Evolutionary conservation across 2,797 vertebrate genomes (phyloP), one percentile per base, ranked within the genome.

Genomic region (Australoheros facetus): DNA sequence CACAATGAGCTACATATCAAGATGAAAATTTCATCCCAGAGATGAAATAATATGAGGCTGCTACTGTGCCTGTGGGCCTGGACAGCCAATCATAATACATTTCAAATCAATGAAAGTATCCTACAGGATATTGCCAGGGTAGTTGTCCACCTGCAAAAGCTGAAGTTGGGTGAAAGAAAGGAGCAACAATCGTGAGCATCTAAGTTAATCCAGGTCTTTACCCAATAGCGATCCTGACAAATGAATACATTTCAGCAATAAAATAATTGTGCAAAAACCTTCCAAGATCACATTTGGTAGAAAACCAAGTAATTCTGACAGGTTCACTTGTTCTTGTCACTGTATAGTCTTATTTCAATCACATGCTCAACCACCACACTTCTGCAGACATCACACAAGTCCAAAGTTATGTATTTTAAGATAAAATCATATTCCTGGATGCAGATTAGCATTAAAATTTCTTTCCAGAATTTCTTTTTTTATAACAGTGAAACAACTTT

Each of bases 391-490:
- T 77, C 17, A 72, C 5, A 66, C 7, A 3, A 34, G 56, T 56
- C 37, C 77, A 19, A 66, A 32, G 53, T 12, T 17, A 64, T 1
- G 8, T 56, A 30, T 75, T 78, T 53, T 73, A 7, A 75, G 60
- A 60, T 0, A 64, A 10, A 19, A 28, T 64, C 16, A 57, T 55
- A 59, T 54, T 73, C 23, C 28, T 75, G 39, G 66, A 64, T 32
- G 8, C 12, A 9, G 59, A 54, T 77, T 3, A 16, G 12, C 21
- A 32, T 0, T 0, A 5, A 26, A 75, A 4, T 55, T 37, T 11
- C n/a, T 80, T 62, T 79, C 11, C 16, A 60, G 42, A 4, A 5
- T 59, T 39, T 84, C 2, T 80, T 42, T 66, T 42, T 66, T 80
- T 30, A 71, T n/a, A 2, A 34, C 39, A 17, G 19, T 28, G 82